These are phyloP conservation scores for Cyclophora albipunctata DNA, from an alignment of 2,888 invertebrate genomes.

Conservation along the genomic window DNA sequence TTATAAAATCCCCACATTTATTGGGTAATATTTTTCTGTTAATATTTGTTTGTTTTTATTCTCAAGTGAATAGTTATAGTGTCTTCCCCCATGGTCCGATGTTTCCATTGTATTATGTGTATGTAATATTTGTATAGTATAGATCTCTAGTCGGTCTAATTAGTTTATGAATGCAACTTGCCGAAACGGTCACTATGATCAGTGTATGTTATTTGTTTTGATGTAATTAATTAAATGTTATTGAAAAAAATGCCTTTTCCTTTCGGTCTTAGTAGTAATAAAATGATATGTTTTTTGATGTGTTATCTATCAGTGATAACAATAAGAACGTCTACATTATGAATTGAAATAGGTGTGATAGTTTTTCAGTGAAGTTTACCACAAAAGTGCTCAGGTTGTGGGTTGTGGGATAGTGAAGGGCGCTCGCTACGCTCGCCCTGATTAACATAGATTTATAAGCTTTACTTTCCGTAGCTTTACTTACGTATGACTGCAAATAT, in stretches of 20 bases:
- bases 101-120: slow-evolving; percentile 19
- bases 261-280: slow-evolving; percentile 1
- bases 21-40: no score
- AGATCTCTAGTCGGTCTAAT: slow-evolving; percentile 67
- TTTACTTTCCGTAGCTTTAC: no score
- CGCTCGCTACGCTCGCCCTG: no score
- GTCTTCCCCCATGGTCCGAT: slow-evolving; percentile 11
- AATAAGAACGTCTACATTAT: no score
- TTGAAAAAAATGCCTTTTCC: slow-evolving; percentile 36
- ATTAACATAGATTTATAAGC: no score
- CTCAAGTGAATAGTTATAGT: background rate
- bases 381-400: no score
- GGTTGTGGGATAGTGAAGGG: no score
- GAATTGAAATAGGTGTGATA: slow-evolving; percentile 1
- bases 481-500: no score
- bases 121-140: slow-evolving; percentile 29
- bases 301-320: no score
- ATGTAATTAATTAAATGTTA: slow-evolving; percentile 74
- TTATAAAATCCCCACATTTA: no score
- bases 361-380: no score
- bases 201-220: slow-evolving; percentile 73
- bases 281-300: slow-evolving; percentile 10
- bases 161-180: slow-evolving; percentile 58
- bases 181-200: slow-evolving; percentile 51
- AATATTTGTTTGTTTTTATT: no score